phyloP scores from a whole-genome alignment of 2,888 invertebrate genomes.

The Teleiodes luculella region DNA sequence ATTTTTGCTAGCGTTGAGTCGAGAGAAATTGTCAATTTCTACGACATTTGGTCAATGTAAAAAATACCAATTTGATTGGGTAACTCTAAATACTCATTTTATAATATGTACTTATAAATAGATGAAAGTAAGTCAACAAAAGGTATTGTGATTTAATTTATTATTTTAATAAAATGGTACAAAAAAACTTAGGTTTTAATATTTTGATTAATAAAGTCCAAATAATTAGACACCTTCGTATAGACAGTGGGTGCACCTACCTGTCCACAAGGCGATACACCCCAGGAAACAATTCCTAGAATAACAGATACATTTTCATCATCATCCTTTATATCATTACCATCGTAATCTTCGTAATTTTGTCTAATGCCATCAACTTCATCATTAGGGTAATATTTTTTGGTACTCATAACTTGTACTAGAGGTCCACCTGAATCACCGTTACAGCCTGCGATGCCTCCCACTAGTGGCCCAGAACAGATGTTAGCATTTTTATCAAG shows the following conservation, averaged over 20 bases:
- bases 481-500: conserved; percentile 63
- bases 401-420: conserved; percentile 40
- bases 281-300: conserved; percentile 79
- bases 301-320: conserved; percentile 40
- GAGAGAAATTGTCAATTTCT: too few species aligned
- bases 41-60: too few species aligned
- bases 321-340: conserved; percentile 20
- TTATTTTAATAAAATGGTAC: conserved; percentile 6
- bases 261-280: conserved; percentile 71
- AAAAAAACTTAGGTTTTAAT: conserved; percentile 28
- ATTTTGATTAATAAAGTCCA: conserved; percentile 62
- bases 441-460: conserved; percentile 72
- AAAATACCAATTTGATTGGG: too few species aligned
- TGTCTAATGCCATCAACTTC: conserved; percentile 18
- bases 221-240: conserved; percentile 68
- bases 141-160: conserved; percentile 3
- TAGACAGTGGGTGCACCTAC: conserved; percentile 74
- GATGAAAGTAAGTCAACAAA: conserved; percentile 12
- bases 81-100: too few species aligned
- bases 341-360: conserved; percentile 21
- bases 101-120: background rate
- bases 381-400: conserved; percentile 15
- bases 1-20: too few species aligned
- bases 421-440: conserved; percentile 80
- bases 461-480: conserved; percentile 73